Evolutionary conservation across 2,888 invertebrate genomes (phyloP).

Genomic region (Pristionchus japonicus): DNA sequence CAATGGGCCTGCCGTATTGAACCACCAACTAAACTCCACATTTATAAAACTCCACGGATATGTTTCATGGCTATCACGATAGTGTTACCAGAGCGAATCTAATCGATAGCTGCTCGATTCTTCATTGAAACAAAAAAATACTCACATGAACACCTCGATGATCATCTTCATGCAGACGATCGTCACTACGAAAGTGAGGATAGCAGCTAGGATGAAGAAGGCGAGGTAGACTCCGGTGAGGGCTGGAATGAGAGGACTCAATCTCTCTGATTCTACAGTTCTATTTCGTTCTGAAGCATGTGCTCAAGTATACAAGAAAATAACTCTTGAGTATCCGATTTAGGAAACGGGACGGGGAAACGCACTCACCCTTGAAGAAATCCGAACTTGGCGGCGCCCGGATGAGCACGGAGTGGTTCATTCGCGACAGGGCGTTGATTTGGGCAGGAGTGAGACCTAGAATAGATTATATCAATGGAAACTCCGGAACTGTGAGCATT

Average conservation of each 20-base stretch:
- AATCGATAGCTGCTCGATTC: neutral
- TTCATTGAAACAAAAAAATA: neutral
- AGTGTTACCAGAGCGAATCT: no score
- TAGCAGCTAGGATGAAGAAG: conserved; percentile 40
- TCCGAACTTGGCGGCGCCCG: neutral
- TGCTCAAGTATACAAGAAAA: no score
- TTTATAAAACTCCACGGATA: no score
- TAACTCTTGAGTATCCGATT: no score
- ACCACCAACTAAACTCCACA: no score
- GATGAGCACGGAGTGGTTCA: conserved; percentile 30
- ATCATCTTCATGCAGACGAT: conserved; percentile 43
- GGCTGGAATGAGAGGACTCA: neutral
- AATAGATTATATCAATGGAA: no score
- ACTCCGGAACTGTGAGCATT: no score
- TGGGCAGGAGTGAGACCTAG: conserved; percentile 22
- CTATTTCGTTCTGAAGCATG: no score
- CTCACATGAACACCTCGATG: conserved; percentile 30
- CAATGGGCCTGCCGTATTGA: no score
- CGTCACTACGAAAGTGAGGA: conserved; percentile 1
- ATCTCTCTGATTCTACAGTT: no score
- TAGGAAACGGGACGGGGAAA: no score
- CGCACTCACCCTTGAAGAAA: neutral
- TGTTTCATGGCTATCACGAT: neutral
- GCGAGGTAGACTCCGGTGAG: conserved; percentile 44
- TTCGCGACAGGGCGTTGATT: neutral